A percentile compares a stretch with the other conserved stretches of the same genome.
phyloP scores from a whole-genome alignment of 2,113 vertebrate species.

The Anser brachyrhynchus region DNA sequence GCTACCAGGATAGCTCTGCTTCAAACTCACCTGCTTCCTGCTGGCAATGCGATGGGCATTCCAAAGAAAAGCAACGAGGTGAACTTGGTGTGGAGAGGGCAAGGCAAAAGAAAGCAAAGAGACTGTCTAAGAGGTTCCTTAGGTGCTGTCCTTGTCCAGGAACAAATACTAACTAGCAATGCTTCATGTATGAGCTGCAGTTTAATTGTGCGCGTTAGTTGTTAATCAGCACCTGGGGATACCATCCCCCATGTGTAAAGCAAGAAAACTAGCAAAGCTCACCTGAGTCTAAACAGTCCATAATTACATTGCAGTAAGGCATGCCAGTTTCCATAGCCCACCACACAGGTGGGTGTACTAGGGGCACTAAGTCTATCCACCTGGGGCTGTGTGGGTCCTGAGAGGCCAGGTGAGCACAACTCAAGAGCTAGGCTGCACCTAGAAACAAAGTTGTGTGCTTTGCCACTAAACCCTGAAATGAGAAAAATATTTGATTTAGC shows the following conservation, averaged over 20 bases:
- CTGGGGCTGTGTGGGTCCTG: background rate
- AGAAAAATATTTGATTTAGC: background rate
- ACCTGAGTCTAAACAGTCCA: background rate
- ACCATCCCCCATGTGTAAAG: accelerated
- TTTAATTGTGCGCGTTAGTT: too few relatives aligned
- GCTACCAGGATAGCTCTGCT: accelerated
- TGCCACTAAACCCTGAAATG: background rate
- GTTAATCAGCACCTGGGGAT: background rate
- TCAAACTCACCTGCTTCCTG: background rate
- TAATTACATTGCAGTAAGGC: background rate
- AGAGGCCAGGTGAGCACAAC: background rate
- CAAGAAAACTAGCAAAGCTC: background rate
- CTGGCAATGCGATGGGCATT: accelerated
- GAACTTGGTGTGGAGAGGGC: background rate
- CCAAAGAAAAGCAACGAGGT: background rate
- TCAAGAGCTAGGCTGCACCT: background rate
- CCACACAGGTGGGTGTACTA: accelerated
- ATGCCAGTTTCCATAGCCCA: background rate
- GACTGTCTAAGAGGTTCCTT: background rate
- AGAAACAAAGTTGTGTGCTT: background rate
- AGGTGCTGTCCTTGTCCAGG: background rate
- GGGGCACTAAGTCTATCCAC: background rate
- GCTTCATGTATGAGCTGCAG: background rate
- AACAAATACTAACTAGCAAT: background rate
- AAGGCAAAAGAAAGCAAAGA: background rate